Conservation (phyloP, 1,140 invertebrate genomes). For the Drosophila parvula region DNA sequence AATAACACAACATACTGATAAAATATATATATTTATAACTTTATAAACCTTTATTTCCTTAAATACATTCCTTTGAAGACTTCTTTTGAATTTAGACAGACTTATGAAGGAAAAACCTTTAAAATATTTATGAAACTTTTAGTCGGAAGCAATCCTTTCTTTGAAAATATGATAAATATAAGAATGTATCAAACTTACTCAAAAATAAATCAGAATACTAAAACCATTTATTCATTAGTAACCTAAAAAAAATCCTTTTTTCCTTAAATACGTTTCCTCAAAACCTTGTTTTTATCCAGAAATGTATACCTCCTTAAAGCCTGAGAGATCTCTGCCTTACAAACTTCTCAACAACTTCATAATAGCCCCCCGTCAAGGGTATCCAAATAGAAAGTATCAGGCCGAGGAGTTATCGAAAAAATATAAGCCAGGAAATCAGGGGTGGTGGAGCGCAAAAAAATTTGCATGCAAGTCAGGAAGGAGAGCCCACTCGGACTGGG, state of each 20-base stretch:
- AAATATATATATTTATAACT: no score
- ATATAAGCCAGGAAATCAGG: conserved; percentile 70
- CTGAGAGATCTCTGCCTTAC: neutral
- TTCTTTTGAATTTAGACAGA: no score
- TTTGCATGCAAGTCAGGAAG: conserved; percentile 78
- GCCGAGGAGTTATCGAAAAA: conserved; percentile 59
- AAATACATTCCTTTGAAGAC: no score
- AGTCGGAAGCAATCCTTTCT: no score
- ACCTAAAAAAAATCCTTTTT: no score
- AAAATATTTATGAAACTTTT: no score
- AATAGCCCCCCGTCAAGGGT: neutral
- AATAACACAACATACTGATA: no score
- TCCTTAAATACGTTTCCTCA: neutral
- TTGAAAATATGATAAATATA: no score
- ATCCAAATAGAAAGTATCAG: conserved; percentile 52
- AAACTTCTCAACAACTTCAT: neutral
- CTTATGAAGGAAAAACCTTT: no score
- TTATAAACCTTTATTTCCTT: no score
- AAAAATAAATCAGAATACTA: neutral
- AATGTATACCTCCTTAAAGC: neutral
- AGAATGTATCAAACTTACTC: neutral
- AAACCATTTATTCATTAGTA: no score
- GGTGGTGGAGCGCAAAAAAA: conserved; percentile 55
- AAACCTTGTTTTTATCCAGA: neutral
- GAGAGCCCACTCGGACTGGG: conserved; percentile 37